Evolutionary conservation across 2,888 invertebrate genomes (phyloP).

Genomic region (Cremastinae sp.): DNA sequence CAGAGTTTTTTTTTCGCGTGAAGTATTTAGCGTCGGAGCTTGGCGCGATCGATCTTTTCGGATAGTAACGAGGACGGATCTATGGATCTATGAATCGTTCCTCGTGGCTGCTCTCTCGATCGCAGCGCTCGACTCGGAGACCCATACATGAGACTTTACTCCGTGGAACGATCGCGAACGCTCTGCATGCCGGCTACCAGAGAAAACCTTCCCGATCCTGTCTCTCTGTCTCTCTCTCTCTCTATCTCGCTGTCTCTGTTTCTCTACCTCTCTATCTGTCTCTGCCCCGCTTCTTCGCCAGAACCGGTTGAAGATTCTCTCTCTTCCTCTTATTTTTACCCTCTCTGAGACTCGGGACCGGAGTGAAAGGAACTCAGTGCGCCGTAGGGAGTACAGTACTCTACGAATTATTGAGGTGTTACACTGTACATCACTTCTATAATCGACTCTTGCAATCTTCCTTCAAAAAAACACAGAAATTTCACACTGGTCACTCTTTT

Average conservation of each 20-base stretch:
- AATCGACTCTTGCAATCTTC: background rate
- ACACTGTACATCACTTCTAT: conserved; percentile 40
- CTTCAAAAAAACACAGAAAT: background rate
- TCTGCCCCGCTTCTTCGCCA: conserved; percentile 43
- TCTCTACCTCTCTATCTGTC: conserved; percentile 12
- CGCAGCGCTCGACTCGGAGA: conserved; percentile 46
- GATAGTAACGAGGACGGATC: conserved; percentile 46
- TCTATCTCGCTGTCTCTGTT: conserved; percentile 14
- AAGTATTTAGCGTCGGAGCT: conserved; percentile 1
- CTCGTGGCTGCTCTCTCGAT: conserved; percentile 49
- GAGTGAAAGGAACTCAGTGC: conserved; percentile 23
- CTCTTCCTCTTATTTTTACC: conserved; percentile 50
- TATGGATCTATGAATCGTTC: conserved; percentile 47
- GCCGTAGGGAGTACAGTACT: conserved; percentile 43
- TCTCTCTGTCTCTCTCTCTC: conserved; percentile 1
- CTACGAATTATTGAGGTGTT: conserved; percentile 30
- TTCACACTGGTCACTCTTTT: background rate
- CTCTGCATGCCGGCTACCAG: conserved; percentile 72
- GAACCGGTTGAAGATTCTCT: conserved; percentile 58
- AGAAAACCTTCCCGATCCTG: conserved; percentile 46
- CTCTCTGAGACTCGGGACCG: conserved; percentile 40
- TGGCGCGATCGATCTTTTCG: conserved; percentile 21
- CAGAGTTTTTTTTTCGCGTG: background rate
- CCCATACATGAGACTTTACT: conserved; percentile 57
- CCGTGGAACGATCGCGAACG: conserved; percentile 65